Evolutionary conservation across 2,888 invertebrate species (phyloP).

Genomic region (Xestia rhomboidea): DNA sequence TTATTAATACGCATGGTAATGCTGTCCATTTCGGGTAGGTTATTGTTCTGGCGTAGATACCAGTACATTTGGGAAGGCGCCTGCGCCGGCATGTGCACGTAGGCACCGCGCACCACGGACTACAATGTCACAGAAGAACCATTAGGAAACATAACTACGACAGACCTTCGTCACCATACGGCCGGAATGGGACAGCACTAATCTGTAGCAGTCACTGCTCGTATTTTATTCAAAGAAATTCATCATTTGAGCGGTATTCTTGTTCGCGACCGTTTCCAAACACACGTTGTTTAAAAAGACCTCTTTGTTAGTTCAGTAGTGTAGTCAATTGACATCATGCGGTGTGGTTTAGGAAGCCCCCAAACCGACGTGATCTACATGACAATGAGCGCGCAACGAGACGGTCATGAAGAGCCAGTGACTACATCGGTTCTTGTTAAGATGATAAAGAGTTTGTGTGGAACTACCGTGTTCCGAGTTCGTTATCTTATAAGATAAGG

Average conservation of each 20-base stretch:
- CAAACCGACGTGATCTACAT: constrained; percentile 26
- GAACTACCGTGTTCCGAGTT: background rate
- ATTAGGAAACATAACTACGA: background rate
- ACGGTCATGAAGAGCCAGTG: constrained; percentile 11
- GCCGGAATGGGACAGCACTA: background rate
- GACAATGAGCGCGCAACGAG: constrained; percentile 26
- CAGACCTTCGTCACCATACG: background rate
- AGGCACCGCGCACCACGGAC: constrained; percentile 40
- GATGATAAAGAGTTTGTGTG: background rate
- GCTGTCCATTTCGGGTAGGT: constrained; percentile 29
- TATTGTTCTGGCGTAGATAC: constrained; percentile 32
- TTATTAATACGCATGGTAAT: background rate
- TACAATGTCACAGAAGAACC: constrained; percentile 32
- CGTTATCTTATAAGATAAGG: background rate
- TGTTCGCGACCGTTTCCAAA: background rate
- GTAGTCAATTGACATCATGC: constrained; percentile 37
- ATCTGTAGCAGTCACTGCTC: background rate
- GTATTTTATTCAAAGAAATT: background rate
- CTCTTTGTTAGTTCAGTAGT: constrained; percentile 23
- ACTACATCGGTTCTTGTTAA: constrained; percentile 22
- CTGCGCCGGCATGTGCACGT: constrained; percentile 57
- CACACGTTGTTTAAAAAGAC: background rate
- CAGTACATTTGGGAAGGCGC: constrained; percentile 40
- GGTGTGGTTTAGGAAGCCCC: constrained; percentile 49
- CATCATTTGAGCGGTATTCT: background rate